Evolutionary conservation across 37 sponge, comb jelly and placozoan genomes (phyloP), one percentile per base, ranked within the genome.

Genomic region (Bolinopsis microptera): DNA sequence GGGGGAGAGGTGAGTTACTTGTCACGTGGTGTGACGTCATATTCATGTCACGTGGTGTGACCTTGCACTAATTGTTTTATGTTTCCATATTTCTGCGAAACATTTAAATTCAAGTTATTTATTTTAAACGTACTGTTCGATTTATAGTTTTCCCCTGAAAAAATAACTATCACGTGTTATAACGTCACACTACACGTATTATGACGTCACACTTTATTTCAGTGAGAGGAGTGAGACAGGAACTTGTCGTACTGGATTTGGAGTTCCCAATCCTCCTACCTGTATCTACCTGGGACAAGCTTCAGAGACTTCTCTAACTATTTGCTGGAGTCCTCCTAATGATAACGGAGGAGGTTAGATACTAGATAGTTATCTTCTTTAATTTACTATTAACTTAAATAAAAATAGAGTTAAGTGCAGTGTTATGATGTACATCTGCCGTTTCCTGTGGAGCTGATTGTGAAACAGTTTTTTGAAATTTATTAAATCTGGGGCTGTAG

Each of bases 241-340:
- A 1, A 32, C 80, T 16, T 77, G 80, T 32, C 3, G 36, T 21
- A 77, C 80, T 1, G 80, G 33, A 35, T 27, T 35, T 0, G 80
- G 80, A 32, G 33, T 36, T 32, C 80, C 80, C 34, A 77, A 77
- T 36, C 80, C 80, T 8, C 80, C 80, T 32, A 77, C 80, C 35
- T 77, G 80, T 18, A 77, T 77, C 80, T 77, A 77, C 80, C 80
- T 77, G 80, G 80, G 80, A 1, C 80, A 34, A 32, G 80, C 80
- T 35, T 77, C 80, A 9, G 80, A 77, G 21, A 77, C 80, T 33
- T 27, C 33, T 21, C 80, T 77, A 1, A 32, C 16, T 1, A 77
- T 77, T 3, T 32, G 80, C 33, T 77, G 80, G 80, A 77, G 80
- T 77, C 80, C 80, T 3, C 80, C 80, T 32, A 77, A 32, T 34